Conservation (phyloP, 2,888 invertebrate genomes). For the Agonopterix alstromeriana region DNA sequence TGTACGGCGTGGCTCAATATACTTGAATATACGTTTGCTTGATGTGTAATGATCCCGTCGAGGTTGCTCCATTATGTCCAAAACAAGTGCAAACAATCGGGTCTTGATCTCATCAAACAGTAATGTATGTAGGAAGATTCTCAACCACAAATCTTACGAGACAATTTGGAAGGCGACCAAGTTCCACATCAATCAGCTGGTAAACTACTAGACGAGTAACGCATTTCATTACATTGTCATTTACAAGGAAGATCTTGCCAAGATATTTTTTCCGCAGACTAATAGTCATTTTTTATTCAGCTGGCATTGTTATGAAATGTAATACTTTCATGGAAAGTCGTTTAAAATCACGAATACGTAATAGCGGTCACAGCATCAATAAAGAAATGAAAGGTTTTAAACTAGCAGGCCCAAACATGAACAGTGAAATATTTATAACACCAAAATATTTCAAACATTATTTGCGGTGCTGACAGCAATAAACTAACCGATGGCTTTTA, state of each 20-base stretch:
- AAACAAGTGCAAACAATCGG: neutral
- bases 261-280: neutral
- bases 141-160: neutral
- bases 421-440: conserved; percentile 33
- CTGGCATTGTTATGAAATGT: too few relatives aligned
- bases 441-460: conserved; percentile 26
- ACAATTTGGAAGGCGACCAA: conserved; percentile 7
- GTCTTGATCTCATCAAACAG: neutral
- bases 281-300: too few relatives aligned
- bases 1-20: too few relatives aligned
- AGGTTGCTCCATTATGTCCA: too few relatives aligned
- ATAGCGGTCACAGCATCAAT: too few relatives aligned
- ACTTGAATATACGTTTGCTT: too few relatives aligned
- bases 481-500: conserved; percentile 31
- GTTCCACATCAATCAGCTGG: conserved; percentile 3
- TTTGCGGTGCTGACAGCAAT: conserved; percentile 59
- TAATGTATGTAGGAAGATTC: neutral
- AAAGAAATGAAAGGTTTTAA: too few relatives aligned
- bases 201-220: conserved; percentile 1
- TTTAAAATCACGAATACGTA: too few relatives aligned
- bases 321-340: too few relatives aligned
- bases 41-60: too few relatives aligned
- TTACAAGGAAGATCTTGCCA: conserved; percentile 1
- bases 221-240: conserved; percentile 6
- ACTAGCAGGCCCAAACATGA: conserved; percentile 26